Evolutionary conservation across 2,797 vertebrate genomes (phyloP), one percentile per base, ranked within the genome.

Genomic region (Mormyrus hasselquistii): DNA sequence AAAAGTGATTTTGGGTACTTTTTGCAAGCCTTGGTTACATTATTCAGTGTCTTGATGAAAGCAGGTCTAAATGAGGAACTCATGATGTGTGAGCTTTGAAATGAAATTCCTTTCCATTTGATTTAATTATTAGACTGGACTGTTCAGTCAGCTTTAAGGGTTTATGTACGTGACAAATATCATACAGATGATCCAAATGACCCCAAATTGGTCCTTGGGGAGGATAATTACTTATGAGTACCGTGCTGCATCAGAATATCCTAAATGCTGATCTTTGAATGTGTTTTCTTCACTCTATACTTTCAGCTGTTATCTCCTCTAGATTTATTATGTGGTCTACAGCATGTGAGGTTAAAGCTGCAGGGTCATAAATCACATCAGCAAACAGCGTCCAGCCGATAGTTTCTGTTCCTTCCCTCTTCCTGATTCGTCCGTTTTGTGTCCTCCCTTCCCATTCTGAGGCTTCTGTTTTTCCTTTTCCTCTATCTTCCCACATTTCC

Each of bases 181-280:
- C 91, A 89, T 89, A 92, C 90, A 94, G 91, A 93, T 93, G 91
- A 62, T 92, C 92, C 86, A 93, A 90, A 89, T 86, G 92, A 93
- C 92, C 93, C 94, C 93, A 92, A 93, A 92, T 92, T 92, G 94
- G 93, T 93, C 93, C 93, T 92, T 91, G 92, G 94, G 92, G 88
- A 92, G 90, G 93, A 94, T 94, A 94, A 94, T 95, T 94, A 94
- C 94, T 93, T 92, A 94, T 93, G 93, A 94, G 91, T 93, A 92
- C 90, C 91, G 88, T 91, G 91, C 92, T 93, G 91, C 92, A 90
- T 94, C 93, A 93, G 94, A 94, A 92, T 92, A 93, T 76, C 91
- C 87, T 82, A 90, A 92, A 93, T 91, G 92, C 93, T 92, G 92
- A 49, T 69, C 94, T 94, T 93, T 93, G 93, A 93, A 93, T 92